phyloP scores from a whole-genome alignment of 1,140 invertebrate species.

The Sarcophaga peregrina region DNA sequence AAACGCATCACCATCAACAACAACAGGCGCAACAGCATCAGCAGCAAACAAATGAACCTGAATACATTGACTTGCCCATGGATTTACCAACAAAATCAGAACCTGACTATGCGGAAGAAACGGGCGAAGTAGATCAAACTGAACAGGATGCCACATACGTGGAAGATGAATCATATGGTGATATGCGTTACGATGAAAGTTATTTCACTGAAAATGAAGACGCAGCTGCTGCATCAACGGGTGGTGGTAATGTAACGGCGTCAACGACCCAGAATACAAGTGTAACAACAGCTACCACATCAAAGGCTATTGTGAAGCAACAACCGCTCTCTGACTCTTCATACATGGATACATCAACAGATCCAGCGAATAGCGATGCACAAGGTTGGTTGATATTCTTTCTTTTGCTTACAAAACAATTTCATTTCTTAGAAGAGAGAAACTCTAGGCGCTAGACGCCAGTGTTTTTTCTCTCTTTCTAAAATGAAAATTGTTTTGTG shows the following conservation, averaged over 20 bases:
- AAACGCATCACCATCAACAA: constrained; percentile 48
- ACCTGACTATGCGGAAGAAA: constrained; percentile 64
- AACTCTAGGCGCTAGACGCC: constrained; percentile 33
- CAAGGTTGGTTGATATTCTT: constrained; percentile 64
- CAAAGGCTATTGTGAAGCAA: constrained; percentile 59
- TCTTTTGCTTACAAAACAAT: constrained; percentile 15
- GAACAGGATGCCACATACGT: constrained; percentile 65
- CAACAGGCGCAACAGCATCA: constrained; percentile 45
- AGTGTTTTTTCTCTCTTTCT: not conserved
- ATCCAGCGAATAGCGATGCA: constrained; percentile 64
- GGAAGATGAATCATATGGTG: constrained; percentile 65
- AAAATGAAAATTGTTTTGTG: not conserved
- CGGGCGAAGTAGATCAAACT: constrained; percentile 56
- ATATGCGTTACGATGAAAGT: constrained; percentile 65
- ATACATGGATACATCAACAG: constrained; percentile 53
- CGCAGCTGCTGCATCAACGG: constrained; percentile 45
- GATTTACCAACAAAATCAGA: constrained; percentile 66
- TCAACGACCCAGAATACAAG: constrained; percentile 16
- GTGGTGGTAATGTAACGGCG: constrained; percentile 45
- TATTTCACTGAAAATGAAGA: constrained; percentile 66
- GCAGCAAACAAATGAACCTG: constrained; percentile 46
- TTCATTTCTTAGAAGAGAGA: not conserved
- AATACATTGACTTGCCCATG: constrained; percentile 52
- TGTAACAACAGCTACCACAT: constrained; percentile 58
- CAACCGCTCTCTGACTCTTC: constrained; percentile 46